Evolutionary conservation across 2,888 invertebrate species (phyloP).

Genomic region (Xestia xanthographa): DNA sequence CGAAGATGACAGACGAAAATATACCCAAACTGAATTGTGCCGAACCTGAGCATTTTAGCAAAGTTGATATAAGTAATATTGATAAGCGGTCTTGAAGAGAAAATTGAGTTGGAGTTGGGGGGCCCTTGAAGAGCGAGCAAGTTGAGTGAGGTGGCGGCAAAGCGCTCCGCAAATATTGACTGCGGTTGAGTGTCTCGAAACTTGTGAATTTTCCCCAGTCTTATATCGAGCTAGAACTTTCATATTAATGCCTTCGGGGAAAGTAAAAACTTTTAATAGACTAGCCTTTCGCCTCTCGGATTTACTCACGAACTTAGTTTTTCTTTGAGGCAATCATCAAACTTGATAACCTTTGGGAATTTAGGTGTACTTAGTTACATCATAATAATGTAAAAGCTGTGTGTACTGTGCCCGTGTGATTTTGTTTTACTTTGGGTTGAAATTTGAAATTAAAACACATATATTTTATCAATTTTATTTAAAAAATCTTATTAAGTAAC

Average conservation of each 20-base stretch:
- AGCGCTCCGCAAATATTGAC: conserved; percentile 81
- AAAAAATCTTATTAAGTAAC: conserved; percentile 64
- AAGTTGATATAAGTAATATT: conserved; percentile 78
- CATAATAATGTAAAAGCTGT: background rate
- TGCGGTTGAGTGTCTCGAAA: conserved; percentile 73
- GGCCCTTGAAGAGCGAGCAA: conserved; percentile 66
- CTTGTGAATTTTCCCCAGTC: conserved; percentile 72
- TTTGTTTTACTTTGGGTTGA: background rate
- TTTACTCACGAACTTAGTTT: conserved; percentile 61
- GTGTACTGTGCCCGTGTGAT: background rate
- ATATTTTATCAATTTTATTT: conserved; percentile 58
- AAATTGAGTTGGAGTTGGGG: conserved; percentile 79
- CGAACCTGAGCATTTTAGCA: conserved; percentile 64
- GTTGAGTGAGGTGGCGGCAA: conserved; percentile 74
- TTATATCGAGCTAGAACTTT: conserved; percentile 68
- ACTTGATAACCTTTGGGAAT: conserved; percentile 41
- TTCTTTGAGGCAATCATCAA: conserved; percentile 50
- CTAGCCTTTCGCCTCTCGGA: conserved; percentile 58
- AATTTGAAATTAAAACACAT: conserved; percentile 21
- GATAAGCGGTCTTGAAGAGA: conserved; percentile 75
- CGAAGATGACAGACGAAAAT: conserved; percentile 49
- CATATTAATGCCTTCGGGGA: conserved; percentile 66
- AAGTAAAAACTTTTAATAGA: conserved; percentile 70
- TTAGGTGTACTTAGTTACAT: conserved; percentile 8
- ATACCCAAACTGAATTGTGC: conserved; percentile 59